Evolutionary conservation across 2,797 vertebrate genomes (phyloP), one percentile per base, ranked within the genome.

Genomic region (Distichodus sexfasciatus): DNA sequence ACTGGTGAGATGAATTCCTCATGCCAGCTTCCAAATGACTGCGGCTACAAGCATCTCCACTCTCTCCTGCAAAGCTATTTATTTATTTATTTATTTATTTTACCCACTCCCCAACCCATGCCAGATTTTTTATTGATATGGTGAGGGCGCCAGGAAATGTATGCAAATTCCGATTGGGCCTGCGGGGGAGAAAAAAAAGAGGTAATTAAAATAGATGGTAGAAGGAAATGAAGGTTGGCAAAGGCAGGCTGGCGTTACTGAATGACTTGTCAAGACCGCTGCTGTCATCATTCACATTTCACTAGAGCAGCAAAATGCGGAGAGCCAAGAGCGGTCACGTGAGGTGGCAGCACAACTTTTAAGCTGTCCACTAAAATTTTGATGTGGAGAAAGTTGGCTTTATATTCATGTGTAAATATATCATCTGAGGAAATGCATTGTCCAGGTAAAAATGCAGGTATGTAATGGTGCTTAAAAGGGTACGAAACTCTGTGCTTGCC

Each of bases 141-240:
- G 26, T n/a, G 50, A 36, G 41, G 26, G 19, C 71, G 58, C 58
- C 58, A 61, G 66, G 58, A 72, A 77, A 64, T 66, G 23, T 66
- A 70, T 61, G 68, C 31, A 66, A 31, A 46, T 73, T 74, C 66
- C 70, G 66, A 67, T 75, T 73, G 77, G 69, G 71, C 72, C 63
- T 29, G 10, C 10, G 15, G 72, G 68, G 59, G 24, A 40, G 44
- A 11, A 50, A 58, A 57, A 15, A 50, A 69, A 54, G 59, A 43
- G 26, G 75, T 75, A 72, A 77, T 80, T 77, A 75, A 76, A 75
- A 72, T 72, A 67, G 40, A 80, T 80, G 66, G 66, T 51, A 31
- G 24, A 43, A 72, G 75, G 72, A 80, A 75, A 77, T 66, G 43
- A 28, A 70, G 46, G 60, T 69, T 59, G 62, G 71, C 61, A 66